phyloP scores from a whole-genome alignment of 2,797 vertebrate genomes.

The Chiloscyllium punctatum region DNA sequence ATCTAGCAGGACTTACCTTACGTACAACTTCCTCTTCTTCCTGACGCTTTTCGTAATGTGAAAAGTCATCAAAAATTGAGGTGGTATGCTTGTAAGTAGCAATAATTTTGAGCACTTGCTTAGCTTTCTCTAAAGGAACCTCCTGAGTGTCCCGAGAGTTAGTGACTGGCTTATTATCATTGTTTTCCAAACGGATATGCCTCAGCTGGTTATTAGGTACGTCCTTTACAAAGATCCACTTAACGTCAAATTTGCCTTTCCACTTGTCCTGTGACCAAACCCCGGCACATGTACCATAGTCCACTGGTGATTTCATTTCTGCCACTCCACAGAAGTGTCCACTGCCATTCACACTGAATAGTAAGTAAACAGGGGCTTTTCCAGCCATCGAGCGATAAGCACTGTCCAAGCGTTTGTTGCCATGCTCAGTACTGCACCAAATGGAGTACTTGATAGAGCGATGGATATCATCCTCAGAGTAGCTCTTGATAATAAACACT shows the following conservation, averaged over 20 bases:
- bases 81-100: constrained; percentile 91
- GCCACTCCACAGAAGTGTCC: constrained; percentile 94
- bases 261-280: constrained; percentile 98
- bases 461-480: constrained; percentile 97
- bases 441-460: constrained; percentile 99
- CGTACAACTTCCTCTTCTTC: constrained; percentile 87
- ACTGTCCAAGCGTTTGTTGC: constrained; percentile 89
- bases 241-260: constrained; percentile 94
- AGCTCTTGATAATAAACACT: constrained; percentile 96
- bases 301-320: constrained; percentile 92
- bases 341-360: constrained; percentile 92
- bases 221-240: constrained; percentile 95
- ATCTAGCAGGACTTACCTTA: constrained; percentile 11
- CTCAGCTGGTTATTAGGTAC: constrained; percentile 92
- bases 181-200: constrained; percentile 94
- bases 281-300: constrained; percentile 90
- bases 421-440: constrained; percentile 97
- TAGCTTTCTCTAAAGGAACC: constrained; percentile 92
- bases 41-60: constrained; percentile 93
- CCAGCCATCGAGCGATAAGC: constrained; percentile 78
- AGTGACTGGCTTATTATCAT: constrained; percentile 95
- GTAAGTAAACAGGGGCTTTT: constrained; percentile 83
- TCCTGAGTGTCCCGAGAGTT: constrained; percentile 96
- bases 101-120: constrained; percentile 92
- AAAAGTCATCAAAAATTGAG: constrained; percentile 97